phyloP scores from a whole-genome alignment of 2,113 vertebrate genomes.

The Callipepla californica region DNA sequence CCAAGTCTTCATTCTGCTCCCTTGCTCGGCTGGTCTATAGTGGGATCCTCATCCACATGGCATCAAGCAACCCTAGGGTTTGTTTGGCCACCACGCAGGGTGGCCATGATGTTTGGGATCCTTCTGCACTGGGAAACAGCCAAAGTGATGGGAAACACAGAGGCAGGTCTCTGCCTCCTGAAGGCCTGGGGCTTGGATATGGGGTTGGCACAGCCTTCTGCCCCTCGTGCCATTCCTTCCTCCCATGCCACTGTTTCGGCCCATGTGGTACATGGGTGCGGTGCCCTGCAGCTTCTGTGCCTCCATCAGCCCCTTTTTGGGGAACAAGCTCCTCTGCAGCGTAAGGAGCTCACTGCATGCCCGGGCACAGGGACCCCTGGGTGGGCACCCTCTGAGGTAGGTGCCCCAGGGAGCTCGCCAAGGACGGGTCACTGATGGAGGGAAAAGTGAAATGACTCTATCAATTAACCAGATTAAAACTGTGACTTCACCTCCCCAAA shows the following conservation, averaged over 20 bases:
- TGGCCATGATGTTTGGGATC: not conserved
- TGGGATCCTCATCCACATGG: rapidly evolving
- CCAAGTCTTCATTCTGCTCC: not conserved
- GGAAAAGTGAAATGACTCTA: conserved; percentile 55
- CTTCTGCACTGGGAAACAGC: not conserved
- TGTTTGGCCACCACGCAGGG: too few relatives aligned
- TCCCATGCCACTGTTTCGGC: rapidly evolving
- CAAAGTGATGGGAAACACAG: not conserved
- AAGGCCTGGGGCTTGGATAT: not conserved
- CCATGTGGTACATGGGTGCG: not conserved
- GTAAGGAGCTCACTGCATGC: not conserved
- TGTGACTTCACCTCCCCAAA: conserved; percentile 66
- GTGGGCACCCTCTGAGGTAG: not conserved
- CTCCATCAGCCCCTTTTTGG: rapidly evolving
- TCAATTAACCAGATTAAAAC: conserved; percentile 70
- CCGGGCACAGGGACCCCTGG: rapidly evolving
- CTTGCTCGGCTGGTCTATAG: not conserved
- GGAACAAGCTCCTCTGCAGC: not conserved
- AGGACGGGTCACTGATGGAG: not conserved
- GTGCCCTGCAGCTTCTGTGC: not conserved
- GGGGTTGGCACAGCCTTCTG: not conserved
- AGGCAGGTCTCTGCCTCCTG: not conserved
- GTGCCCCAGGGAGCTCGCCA: not conserved
- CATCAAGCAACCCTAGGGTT: too few relatives aligned
- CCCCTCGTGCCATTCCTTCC: not conserved